These are phyloP conservation scores for Agrochola macilenta DNA, from an alignment of 2,888 invertebrate genomes.

Conservation along the genomic window DNA sequence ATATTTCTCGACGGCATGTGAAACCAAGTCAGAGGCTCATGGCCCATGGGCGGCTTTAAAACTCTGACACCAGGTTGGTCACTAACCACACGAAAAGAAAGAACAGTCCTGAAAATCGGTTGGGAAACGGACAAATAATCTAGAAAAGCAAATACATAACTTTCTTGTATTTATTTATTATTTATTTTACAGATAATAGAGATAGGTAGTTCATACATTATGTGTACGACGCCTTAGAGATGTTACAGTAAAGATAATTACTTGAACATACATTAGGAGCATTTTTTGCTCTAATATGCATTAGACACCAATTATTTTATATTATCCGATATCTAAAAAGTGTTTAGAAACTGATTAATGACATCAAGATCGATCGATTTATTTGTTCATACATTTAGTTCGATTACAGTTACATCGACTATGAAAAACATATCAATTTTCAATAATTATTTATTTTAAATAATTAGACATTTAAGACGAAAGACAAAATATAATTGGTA, in stretches of 20 bases:
- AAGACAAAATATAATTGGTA: constrained; percentile 43
- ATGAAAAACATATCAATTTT: constrained; percentile 35
- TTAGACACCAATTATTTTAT: constrained; percentile 62
- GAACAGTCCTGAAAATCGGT: not conserved
- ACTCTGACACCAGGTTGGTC: too few relatives aligned
- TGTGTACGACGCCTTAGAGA: constrained; percentile 59
- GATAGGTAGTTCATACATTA: constrained; percentile 60
- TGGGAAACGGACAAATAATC: not conserved
- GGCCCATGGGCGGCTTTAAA: too few relatives aligned
- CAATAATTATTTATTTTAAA: constrained; percentile 51
- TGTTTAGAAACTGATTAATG: constrained; percentile 30
- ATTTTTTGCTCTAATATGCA: constrained; percentile 15
- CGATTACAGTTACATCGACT: constrained; percentile 48
- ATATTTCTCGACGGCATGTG: too few relatives aligned
- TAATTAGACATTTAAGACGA: constrained; percentile 45
- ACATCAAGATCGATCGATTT: constrained; percentile 41
- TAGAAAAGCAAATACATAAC: constrained; percentile 15
- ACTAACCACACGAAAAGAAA: too few relatives aligned
- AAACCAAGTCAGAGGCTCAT: too few relatives aligned
- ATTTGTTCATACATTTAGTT: constrained; percentile 52
- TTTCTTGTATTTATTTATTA: constrained; percentile 19
- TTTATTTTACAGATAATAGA: constrained; percentile 64
- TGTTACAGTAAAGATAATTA: constrained; percentile 55
- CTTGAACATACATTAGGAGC: constrained; percentile 40
- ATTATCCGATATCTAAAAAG: constrained; percentile 18